Evolutionary conservation across 2,113 vertebrate genomes (phyloP).

Genomic region (Coturnix japonica): DNA sequence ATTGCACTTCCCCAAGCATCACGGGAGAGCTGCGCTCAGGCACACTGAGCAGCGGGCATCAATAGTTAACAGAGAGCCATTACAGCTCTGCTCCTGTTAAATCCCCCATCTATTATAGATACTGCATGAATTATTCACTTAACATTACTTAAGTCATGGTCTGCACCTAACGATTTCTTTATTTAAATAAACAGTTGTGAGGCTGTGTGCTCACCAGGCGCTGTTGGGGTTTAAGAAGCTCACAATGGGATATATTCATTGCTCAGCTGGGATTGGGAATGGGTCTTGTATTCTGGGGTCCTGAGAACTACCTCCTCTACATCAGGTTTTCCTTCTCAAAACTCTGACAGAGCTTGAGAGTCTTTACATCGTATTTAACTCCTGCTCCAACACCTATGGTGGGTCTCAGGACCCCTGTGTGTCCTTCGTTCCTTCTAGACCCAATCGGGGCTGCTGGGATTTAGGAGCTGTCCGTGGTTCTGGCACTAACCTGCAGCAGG

Average conservation of each 20-base stretch:
- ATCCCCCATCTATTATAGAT: constrained; percentile 77
- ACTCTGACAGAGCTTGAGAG: neutral
- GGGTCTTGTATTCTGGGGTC: neutral
- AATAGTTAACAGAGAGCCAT: constrained; percentile 78
- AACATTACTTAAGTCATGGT: constrained; percentile 55
- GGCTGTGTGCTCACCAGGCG: neutral
- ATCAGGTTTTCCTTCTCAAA: neutral
- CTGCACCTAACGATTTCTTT: constrained; percentile 5
- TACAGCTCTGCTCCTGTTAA: constrained; percentile 63
- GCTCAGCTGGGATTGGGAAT: neutral
- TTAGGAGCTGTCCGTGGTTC: neutral
- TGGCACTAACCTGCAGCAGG: neutral
- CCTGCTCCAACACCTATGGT: rapidly evolving
- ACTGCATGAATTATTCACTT: constrained; percentile 73
- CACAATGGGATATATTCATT: neutral
- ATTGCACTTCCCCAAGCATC: constrained; percentile 47
- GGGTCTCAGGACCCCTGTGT: neutral
- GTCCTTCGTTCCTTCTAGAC: rapidly evolving
- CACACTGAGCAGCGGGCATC: constrained; percentile 37
- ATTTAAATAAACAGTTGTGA: neutral
- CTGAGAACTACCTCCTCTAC: neutral
- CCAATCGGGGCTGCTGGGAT: neutral
- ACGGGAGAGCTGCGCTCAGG: constrained; percentile 49
- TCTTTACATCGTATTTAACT: neutral
- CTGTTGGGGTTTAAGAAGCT: neutral